Base-by-base conservation (phyloP, 2,888 invertebrate genomes). In the Sphaeridia pumilis region DNA sequence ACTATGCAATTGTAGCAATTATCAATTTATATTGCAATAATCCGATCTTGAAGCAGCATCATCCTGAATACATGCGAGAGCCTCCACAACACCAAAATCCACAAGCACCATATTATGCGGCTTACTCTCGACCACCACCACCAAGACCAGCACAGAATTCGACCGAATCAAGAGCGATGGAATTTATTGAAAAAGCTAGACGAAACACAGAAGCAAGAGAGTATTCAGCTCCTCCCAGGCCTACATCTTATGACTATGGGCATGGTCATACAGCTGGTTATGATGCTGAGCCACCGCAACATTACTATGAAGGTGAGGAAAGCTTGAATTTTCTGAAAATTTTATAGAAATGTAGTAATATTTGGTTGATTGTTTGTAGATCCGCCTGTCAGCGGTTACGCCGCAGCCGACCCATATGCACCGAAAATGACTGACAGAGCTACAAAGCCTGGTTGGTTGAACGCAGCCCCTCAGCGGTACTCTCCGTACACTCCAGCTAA, bases 151-250 rank as follows among this genome's bases (percentile, higher is more conserved):
- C 53, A 20, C 43, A 46, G 12, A 43, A 21, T n/a, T 43, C 50
- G 42, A 44, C 28, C 45, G n/a, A n/a, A n/a, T 41, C 52, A 14
- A 24, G 56, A 35, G 50, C 52, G 1, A 50, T 56, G 44, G 56
- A 56, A 3, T 56, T 49, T 34, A 44, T 53, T 42, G 56, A 56
- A 10, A 56, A 53, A 47, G 46, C 42, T 24, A 24, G 52, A n/a
- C 20, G 27, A 12, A 46, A 17, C 12, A 41, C 27, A 17, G 48
- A 26, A 7, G 27, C 20, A 5, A 46, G 52, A 27, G 38, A 27
- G 2, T 35, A 26, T 14, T 52, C 52, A 21, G 46, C 52, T 7
- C 28, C 36, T 12, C 17, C 36, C 17, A 2, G 52, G 28, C 35
- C 46, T 10, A 4, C 22, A 1, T n/a, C n/a, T n/a, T 46, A 41